Conservation (phyloP, 1,140 invertebrate genomes). For the Drosophila equinoxialis region DNA sequence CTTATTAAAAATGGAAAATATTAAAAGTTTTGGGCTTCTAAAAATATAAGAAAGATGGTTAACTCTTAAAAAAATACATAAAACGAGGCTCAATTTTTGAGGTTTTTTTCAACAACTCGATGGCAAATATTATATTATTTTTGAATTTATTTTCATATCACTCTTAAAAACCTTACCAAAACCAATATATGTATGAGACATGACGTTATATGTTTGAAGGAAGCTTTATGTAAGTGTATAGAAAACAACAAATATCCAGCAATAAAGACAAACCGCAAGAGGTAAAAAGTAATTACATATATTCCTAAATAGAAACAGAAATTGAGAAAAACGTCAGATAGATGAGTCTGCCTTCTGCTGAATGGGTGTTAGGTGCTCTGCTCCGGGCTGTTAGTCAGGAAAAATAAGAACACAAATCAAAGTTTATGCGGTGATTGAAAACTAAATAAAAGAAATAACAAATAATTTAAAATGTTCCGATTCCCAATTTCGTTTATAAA, state of each 20-base stretch:
- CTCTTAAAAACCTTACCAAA: no score
- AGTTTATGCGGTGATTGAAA: conserved; percentile 7
- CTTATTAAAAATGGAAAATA: no score
- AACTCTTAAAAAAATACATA: no score
- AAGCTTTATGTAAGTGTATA: background rate
- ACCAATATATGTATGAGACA: no score
- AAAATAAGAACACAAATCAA: background rate
- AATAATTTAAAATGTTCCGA: background rate
- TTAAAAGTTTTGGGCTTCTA: no score
- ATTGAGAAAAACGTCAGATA: conserved; percentile 25
- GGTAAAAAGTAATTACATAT: conserved; percentile 63
- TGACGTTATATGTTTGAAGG: no score
- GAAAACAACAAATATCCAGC: background rate
- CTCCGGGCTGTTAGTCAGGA: conserved; percentile 8
- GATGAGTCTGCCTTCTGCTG: conserved; percentile 5
- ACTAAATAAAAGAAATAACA: background rate
- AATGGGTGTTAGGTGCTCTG: background rate
- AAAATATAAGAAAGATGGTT: no score
- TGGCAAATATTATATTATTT: no score
- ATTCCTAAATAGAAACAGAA: conserved; percentile 32
- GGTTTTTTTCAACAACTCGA: no score
- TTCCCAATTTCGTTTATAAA: no score
- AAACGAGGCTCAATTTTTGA: no score
- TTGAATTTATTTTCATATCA: no score
- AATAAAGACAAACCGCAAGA: conserved; percentile 55